These are phyloP conservation scores for Indicator indicator DNA, from an alignment of 2,113 vertebrate genomes.

Conservation along the genomic window DNA sequence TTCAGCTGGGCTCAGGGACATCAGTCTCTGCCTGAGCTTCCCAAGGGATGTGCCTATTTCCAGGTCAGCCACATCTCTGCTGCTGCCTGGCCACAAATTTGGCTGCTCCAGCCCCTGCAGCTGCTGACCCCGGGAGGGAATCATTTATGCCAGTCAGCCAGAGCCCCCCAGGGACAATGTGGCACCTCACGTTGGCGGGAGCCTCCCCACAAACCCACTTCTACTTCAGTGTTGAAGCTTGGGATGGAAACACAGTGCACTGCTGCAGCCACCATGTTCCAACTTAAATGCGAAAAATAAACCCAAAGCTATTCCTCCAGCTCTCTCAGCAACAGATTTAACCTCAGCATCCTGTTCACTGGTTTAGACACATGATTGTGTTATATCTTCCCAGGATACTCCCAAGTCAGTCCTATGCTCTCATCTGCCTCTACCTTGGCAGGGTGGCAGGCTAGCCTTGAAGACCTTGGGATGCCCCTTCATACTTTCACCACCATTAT, in stretches of 20 bases:
- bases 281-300: neutral
- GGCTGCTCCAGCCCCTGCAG: neutral
- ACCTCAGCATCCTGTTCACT: neutral
- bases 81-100: neutral
- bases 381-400: neutral
- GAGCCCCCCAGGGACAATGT: neutral
- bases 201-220: neutral
- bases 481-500: neutral
- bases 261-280: neutral
- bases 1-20: neutral
- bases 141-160: neutral
- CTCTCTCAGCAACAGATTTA: neutral
- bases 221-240: neutral
- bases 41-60: neutral
- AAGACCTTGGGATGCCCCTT: neutral
- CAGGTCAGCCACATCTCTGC: neutral
- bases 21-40: neutral
- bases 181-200: accelerated
- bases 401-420: neutral
- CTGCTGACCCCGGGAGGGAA: neutral
- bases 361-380: neutral
- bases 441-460: neutral
- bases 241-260: neutral
- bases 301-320: neutral
- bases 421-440: neutral